phyloP scores from a whole-genome alignment of 2,797 vertebrate genomes.

The Etheostoma nigrum region DNA sequence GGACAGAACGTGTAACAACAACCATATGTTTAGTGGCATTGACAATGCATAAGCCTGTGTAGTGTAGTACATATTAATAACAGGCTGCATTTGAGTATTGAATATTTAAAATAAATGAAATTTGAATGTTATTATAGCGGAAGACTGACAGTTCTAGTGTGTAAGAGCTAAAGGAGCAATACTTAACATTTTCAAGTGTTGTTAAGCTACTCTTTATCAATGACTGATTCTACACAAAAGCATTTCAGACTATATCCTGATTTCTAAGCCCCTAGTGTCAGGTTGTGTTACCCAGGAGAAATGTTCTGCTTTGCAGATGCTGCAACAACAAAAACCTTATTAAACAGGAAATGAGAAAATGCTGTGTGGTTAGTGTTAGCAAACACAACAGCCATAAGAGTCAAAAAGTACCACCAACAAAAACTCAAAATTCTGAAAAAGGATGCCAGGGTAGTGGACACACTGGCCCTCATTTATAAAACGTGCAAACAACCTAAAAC shows the following conservation, averaged over 20 bases:
- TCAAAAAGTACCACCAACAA: neutral
- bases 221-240: slow-evolving; percentile 2
- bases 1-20: no score
- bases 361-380: neutral
- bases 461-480: no score
- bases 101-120: no score
- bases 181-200: slow-evolving; percentile 6
- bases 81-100: no score
- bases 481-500: no score
- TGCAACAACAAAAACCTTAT: neutral
- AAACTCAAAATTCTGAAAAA: neutral
- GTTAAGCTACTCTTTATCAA: slow-evolving; percentile 5
- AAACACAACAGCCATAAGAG: neutral
- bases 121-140: no score
- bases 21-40: no score
- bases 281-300: neutral
- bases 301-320: neutral
- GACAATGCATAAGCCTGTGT: no score
- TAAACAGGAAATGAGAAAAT: neutral
- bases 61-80: no score
- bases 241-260: neutral
- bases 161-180: neutral
- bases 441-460: neutral
- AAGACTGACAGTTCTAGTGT: neutral
- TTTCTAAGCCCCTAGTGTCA: neutral